Conservation (phyloP, 2,113 vertebrate species). For the Tupaia tana region DNA sequence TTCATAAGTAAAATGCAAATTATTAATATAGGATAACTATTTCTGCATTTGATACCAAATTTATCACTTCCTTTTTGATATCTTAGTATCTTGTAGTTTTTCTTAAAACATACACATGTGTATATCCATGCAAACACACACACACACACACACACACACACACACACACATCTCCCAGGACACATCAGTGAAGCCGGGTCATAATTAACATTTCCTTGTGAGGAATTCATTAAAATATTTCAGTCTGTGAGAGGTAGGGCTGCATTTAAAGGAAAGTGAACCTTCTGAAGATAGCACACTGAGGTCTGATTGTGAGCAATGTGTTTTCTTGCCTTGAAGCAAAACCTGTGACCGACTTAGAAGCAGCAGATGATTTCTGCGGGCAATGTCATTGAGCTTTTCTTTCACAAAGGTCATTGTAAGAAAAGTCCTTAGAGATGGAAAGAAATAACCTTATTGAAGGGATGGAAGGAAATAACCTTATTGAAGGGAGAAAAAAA, state of each 20-base stretch:
- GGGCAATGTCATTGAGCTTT: constrained; percentile 57
- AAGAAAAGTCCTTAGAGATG: constrained; percentile 56
- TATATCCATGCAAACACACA: neutral
- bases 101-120: neutral
- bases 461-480: neutral
- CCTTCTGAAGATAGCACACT: neutral
- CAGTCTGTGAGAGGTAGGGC: no score
- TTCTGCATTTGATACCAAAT: constrained; percentile 12
- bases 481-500: neutral
- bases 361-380: constrained; percentile 50
- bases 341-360: constrained; percentile 53
- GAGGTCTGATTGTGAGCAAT: neutral
- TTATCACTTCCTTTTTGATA: neutral
- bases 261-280: neutral
- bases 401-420: constrained; percentile 56
- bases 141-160: neutral
- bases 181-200: neutral
- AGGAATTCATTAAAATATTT: constrained; percentile 51
- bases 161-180: neutral
- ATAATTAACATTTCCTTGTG: neutral
- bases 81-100: neutral
- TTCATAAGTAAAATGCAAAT: neutral
- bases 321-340: constrained; percentile 48
- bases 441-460: constrained; percentile 41
- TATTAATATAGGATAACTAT: neutral